Percentiles rank a stretch among this genome's conserved stretches.
These are phyloP conservation scores for Podotricha telesiphe DNA, from an alignment of 2,888 invertebrate genomes.

Conservation along the genomic window DNA sequence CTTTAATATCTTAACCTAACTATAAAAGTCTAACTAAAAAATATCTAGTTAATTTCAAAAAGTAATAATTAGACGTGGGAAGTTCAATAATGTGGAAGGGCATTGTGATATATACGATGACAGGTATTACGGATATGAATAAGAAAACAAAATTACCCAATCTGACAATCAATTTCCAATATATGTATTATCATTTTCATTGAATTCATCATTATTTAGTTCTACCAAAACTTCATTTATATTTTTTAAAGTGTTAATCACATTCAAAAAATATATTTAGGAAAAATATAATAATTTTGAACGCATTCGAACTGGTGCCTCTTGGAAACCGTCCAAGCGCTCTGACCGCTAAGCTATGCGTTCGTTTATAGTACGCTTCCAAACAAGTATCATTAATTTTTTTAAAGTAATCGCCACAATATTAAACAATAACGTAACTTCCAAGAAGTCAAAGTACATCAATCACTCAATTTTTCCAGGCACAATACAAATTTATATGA, in stretches of 20 bases:
- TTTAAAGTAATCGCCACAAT: conserved; percentile 55
- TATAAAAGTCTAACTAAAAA: conserved; percentile 24
- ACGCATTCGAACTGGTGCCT: too few species aligned
- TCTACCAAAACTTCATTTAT: conserved; percentile 26
- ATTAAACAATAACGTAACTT: conserved; percentile 65
- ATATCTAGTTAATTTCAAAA: conserved; percentile 22
- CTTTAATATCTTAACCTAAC: too few species aligned
- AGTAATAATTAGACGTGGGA: conserved; percentile 34
- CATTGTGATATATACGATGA: conserved; percentile 17
- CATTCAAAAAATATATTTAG: too few species aligned
- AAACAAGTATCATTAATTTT: conserved; percentile 28
- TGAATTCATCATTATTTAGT: conserved; percentile 29
- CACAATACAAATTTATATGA: conserved; percentile 62
- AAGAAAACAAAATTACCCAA: conserved; percentile 29
- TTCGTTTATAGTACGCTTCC: conserved; percentile 21
- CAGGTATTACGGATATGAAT: conserved; percentile 21
- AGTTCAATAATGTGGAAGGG: conserved; percentile 26
- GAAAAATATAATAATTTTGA: too few species aligned
- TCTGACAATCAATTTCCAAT: conserved; percentile 23
- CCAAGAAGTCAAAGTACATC: too few species aligned
- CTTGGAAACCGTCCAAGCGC: too few species aligned
- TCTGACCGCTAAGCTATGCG: too few species aligned
- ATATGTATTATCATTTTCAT: conserved; percentile 30
- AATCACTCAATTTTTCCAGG: conserved; percentile 60
- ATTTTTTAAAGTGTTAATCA: conserved; percentile 44